Evolutionary conservation across 2,113 vertebrate genomes (phyloP).

Genomic region (Heterotis niloticus): DNA sequence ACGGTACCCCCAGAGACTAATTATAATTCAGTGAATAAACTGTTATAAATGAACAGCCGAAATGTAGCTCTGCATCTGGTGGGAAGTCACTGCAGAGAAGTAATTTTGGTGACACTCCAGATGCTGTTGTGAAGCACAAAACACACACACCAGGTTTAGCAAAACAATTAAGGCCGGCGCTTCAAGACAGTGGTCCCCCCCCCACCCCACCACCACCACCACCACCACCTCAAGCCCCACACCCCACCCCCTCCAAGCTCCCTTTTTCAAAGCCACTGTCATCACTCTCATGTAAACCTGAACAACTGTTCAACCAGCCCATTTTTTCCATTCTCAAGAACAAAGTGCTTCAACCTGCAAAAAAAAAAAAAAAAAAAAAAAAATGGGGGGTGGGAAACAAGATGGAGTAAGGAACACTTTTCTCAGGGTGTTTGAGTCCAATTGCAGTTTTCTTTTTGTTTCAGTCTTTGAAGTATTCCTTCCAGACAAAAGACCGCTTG

Average conservation of each 20-base stretch:
- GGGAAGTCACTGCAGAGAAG: constrained; percentile 45
- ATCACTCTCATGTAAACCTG: not conserved
- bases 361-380: not conserved
- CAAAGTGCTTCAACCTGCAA: not conserved
- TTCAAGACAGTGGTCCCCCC: not conserved
- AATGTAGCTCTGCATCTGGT: constrained; percentile 54
- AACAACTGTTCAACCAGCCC: not conserved
- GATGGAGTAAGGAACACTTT: not conserved
- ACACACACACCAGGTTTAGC: constrained; percentile 36
- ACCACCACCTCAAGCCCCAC: too few species aligned
- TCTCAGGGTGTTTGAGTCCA: constrained; percentile 6
- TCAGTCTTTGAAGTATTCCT: constrained; percentile 98
- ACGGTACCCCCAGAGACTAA: constrained; percentile 53
- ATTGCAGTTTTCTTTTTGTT: constrained; percentile 59
- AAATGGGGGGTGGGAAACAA: not conserved
- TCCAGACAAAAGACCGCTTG: constrained; percentile 98
- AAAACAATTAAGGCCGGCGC: constrained; percentile 26
- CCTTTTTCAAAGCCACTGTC: constrained; percentile 1
- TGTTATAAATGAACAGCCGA: constrained; percentile 52
- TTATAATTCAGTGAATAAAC: constrained; percentile 56
- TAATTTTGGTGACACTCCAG: constrained; percentile 50
- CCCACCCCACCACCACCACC: too few species aligned
- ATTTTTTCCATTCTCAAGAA: not conserved
- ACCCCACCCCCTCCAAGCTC: not conserved
- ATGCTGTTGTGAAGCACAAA: constrained; percentile 45